Conservation (phyloP, 2,113 vertebrate genomes). For the Hippocampus mohnikei region DNA sequence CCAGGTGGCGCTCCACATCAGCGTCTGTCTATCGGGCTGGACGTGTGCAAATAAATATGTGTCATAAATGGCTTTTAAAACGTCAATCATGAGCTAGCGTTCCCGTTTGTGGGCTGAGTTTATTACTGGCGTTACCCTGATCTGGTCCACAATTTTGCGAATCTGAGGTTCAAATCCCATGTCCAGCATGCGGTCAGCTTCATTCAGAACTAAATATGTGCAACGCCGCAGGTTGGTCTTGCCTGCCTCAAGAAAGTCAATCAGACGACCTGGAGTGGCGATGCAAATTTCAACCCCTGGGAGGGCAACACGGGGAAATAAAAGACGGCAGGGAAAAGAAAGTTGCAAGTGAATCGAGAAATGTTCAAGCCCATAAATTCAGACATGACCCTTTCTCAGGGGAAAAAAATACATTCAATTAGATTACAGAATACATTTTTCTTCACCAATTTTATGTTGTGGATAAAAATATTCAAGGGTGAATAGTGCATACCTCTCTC, state of each 20-base stretch:
- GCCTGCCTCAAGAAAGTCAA: slow-evolving; percentile 91
- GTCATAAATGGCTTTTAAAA: background rate
- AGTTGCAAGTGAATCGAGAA: background rate
- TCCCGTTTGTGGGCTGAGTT: background rate
- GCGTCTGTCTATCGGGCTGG: slow-evolving; percentile 90
- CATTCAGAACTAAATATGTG: slow-evolving; percentile 91
- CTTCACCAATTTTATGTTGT: background rate
- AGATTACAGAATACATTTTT: background rate
- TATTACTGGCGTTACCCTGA: slow-evolving; percentile 72
- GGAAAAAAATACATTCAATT: background rate
- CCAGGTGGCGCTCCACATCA: slow-evolving; percentile 98
- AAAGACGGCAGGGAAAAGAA: background rate
- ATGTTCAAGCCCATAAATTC: background rate
- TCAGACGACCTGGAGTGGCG: slow-evolving; percentile 91
- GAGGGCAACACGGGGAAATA: background rate
- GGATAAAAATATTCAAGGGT: background rate
- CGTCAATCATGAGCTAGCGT: background rate
- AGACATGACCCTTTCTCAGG: no score
- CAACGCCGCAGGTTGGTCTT: slow-evolving; percentile 92
- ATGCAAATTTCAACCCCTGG: slow-evolving; percentile 96
- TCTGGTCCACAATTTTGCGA: slow-evolving; percentile 94
- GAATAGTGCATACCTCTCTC: slow-evolving; percentile 81
- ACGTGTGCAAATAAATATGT: background rate
- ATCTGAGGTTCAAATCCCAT: slow-evolving; percentile 98
- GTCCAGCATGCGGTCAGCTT: slow-evolving; percentile 95